phyloP scores from a whole-genome alignment of 1,140 invertebrate genomes.

The Capitella teleta region DNA sequence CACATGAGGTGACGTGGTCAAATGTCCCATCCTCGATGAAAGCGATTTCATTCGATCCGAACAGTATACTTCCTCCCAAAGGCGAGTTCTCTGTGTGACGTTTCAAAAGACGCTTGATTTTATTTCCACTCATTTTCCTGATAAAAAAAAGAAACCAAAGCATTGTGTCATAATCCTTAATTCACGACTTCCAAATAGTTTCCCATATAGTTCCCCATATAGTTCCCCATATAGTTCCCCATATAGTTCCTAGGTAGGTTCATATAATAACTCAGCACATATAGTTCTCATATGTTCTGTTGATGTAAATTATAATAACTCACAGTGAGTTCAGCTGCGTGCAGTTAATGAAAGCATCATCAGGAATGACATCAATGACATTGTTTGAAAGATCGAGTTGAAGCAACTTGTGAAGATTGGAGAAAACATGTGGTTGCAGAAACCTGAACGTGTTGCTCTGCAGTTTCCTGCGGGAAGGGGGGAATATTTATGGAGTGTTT shows the following conservation, averaged over 20 bases:
- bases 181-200: neutral
- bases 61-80: conserved; percentile 9
- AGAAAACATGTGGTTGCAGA: conserved; percentile 20
- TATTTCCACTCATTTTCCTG: conserved; percentile 17
- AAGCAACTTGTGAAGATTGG: conserved; percentile 15
- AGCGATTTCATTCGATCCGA: conserved; percentile 19
- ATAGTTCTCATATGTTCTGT: neutral
- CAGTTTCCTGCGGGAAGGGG: conserved; percentile 14
- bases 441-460: conserved; percentile 21
- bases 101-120: conserved; percentile 17
- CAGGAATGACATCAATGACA: conserved; percentile 21
- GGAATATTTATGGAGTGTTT: neutral
- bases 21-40: conserved; percentile 24
- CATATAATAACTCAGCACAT: neutral
- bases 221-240: neutral
- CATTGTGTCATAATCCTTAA: too few species aligned
- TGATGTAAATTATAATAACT: conserved; percentile 10
- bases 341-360: conserved; percentile 18
- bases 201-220: neutral
- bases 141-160: conserved; percentile 7
- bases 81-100: conserved; percentile 15
- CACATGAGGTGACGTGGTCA: conserved; percentile 15
- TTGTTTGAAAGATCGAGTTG: conserved; percentile 16
- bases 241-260: neutral
- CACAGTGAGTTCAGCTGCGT: conserved; percentile 18